Evolutionary conservation across 2,888 invertebrate genomes (phyloP), one percentile per base, ranked within the genome.

Genomic region (Idaea aversata): DNA sequence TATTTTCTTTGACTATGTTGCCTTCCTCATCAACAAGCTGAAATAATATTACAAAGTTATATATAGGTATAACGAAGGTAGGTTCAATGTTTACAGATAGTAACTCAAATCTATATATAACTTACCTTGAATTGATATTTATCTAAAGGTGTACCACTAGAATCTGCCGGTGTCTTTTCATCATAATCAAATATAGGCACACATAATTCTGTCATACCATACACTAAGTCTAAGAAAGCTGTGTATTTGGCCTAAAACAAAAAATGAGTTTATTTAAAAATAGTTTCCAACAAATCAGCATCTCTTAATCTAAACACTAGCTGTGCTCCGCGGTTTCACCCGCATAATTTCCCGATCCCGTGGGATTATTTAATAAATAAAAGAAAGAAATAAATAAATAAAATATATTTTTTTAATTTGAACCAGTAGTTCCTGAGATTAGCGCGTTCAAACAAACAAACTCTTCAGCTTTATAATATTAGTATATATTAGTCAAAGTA

Each of bases 191-290:
- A 85, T 5, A 82, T 76, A 5, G 83, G 84, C n/a, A 77, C 77
- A 38, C 85, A 68, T 3, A 86, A 73, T 68, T 86, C 85, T 0
- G 84, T 84, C 86, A 86, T 85, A 15, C 85, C 82, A 63, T 84
- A 86, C 4, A 78, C 77, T 63, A 83, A 63, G 62, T 75, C 81
- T 6, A 85, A 63, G 64, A 77, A 80, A 0, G 81, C 80, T 3
- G 63, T 63, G 58, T 80, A 80, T 65, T 76, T 76, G 65, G 62
- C 66, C 84, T 83, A 70, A 66, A 77, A 80, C 25, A 35, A 68
- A 67, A 71, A 6, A 71, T 64, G 65, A 15, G 15, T 60, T 34
- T 47, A 60, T 47, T 64, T 47, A 62, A 4, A n/a, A n/a, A n/a
- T 35, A 47, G 15, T 61, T 16, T 57, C 13, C 5, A 34, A 47